Base-by-base conservation (phyloP, 2,797 vertebrate species). In the Clamator glandarius region DNA sequence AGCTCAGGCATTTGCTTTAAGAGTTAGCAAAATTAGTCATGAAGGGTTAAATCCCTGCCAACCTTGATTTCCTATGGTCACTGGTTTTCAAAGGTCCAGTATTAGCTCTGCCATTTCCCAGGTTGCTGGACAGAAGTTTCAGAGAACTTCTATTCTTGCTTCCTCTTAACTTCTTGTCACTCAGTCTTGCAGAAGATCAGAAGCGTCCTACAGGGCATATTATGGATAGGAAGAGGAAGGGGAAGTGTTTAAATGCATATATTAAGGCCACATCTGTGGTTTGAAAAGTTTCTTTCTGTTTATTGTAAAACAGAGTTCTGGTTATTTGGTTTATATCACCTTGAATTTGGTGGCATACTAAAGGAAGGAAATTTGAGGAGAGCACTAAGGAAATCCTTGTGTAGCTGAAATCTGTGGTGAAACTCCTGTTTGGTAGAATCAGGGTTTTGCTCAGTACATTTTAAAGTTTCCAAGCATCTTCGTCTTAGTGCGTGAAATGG, bases 31-130 rank as follows among this genome's bases (percentile, higher is more conserved):
- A 96, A 84, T 92, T 94, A 97, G 95, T 96, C 95, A 95, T 86
- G 95, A 98, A 97, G 97, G 97, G 97, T 98, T 98, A 98, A 98
- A 97, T 97, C 97, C 97, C 97, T 97, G 97, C 97, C 97, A 98
- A 85, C 95, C 95, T 96, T 97, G 94, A 98, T 98, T 98, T 98
- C 97, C 98, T 97, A 97, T 97, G 97, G 97, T 97, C 97, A 97
- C 96, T 98, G 97, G 95, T 97, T 98, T 98, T 97, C 96, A 98
- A 97, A 97, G 96, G 96, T 96, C 94, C 87, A 74, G 95, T 90
- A 64, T 96, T 95, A 97, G 96, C 96, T 96, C 96, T 96, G 91
- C 97, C 96, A 75, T 96, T 97, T 97, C 97, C 97, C 95, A 70
- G 83, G 93, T 67, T 97, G 94, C 92, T 94, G 96, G 95, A 96